These are phyloP conservation scores for Acrocephalus arundinaceus DNA, from an alignment of 2,113 vertebrate genomes.

Conservation along the genomic window DNA sequence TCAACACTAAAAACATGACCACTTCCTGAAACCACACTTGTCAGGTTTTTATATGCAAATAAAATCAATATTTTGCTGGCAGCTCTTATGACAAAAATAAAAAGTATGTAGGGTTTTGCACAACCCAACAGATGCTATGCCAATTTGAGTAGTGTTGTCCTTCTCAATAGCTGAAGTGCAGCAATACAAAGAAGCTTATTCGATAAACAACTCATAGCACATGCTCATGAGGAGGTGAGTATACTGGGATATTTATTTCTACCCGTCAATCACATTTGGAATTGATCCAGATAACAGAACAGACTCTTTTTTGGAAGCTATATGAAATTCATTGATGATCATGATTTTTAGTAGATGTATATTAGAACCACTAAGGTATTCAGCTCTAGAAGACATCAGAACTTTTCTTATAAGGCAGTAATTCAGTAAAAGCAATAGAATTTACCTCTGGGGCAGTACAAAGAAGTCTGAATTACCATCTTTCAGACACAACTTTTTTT, in stretches of 20 bases:
- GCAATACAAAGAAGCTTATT: not conserved
- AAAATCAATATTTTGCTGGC: not conserved
- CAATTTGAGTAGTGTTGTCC: not conserved
- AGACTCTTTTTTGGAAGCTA: not conserved
- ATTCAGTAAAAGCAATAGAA: not conserved
- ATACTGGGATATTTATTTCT: not conserved
- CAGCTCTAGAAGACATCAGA: not conserved
- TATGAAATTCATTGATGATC: not conserved
- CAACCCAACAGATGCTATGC: conserved; percentile 14
- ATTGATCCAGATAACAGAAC: not conserved
- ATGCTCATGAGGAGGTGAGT: not conserved
- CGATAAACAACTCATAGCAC: not conserved
- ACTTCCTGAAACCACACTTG: not conserved
- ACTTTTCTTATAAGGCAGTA: not conserved
- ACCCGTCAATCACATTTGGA: not conserved
- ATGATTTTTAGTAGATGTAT: not conserved
- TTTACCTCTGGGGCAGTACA: not conserved
- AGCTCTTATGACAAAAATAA: conserved; percentile 42
- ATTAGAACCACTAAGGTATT: not conserved
- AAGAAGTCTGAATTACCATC: not conserved
- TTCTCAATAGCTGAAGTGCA: not conserved
- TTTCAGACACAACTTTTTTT: not conserved
- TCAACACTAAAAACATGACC: not conserved
- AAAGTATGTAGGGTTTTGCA: conserved; percentile 15
- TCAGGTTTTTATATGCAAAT: not conserved